Conservation (phyloP, 2,113 vertebrate genomes). For the Willisornis vidua region DNA sequence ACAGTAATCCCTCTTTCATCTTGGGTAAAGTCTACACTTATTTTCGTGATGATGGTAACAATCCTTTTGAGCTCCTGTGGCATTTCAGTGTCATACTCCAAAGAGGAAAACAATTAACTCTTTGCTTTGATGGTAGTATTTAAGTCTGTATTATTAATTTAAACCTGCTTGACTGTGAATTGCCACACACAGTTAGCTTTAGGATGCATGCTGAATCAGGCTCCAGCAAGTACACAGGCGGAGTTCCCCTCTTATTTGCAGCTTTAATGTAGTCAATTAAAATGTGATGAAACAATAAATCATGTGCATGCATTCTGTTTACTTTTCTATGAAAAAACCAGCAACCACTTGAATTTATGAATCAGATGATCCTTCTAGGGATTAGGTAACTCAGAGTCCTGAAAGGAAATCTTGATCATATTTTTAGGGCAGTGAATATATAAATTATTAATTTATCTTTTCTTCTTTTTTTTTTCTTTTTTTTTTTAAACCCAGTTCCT, state of each 20-base stretch:
- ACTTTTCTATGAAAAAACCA: neutral
- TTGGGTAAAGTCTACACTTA: slow-evolving; percentile 3
- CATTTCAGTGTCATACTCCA: slow-evolving; percentile 55
- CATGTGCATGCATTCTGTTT: slow-evolving; percentile 16
- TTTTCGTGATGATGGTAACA: slow-evolving; percentile 45
- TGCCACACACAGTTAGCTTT: slow-evolving; percentile 62
- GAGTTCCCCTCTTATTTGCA: slow-evolving; percentile 1
- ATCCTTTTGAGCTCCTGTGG: slow-evolving; percentile 30
- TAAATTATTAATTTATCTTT: neutral
- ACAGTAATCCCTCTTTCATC: slow-evolving; percentile 16
- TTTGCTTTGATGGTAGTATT: slow-evolving; percentile 74
- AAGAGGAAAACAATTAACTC: slow-evolving; percentile 73
- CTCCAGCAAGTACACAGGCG: neutral
- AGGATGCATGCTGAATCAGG: slow-evolving; percentile 35
- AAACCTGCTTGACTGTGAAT: slow-evolving; percentile 67
- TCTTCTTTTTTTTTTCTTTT: neutral
- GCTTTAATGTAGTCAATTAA: slow-evolving; percentile 67
- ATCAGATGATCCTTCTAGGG: neutral
- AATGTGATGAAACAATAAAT: slow-evolving; percentile 30
- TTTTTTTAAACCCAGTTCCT: neutral
- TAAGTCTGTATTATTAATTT: slow-evolving; percentile 75
- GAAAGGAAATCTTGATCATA: neutral
- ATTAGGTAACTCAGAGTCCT: neutral
- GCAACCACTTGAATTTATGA: neutral
- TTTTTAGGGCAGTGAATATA: slow-evolving; percentile 4